These are phyloP conservation scores for Opisthograptis luteolata DNA, from an alignment of 2,888 invertebrate species.

Conservation along the genomic window DNA sequence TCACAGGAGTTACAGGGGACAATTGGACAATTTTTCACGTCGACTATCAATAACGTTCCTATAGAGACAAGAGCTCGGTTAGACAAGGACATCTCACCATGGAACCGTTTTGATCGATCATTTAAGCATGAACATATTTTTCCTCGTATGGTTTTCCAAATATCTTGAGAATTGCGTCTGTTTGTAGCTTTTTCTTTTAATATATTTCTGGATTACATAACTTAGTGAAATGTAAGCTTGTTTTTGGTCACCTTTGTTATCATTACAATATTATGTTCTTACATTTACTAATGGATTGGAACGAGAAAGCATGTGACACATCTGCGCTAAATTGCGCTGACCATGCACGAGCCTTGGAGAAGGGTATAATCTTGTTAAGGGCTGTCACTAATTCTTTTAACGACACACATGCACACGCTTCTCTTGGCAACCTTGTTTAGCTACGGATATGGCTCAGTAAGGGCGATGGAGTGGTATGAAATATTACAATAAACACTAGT, in stretches of 20 bases:
- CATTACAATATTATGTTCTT: no score
- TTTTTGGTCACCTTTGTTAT: no score
- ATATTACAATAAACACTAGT: no score
- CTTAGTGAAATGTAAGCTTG: no score
- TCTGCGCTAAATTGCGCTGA: not conserved
- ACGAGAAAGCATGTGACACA: not conserved
- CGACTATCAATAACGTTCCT: slow-evolving; percentile 12
- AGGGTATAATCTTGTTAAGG: slow-evolving; percentile 61
- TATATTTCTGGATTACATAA: no score
- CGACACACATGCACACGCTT: slow-evolving; percentile 30
- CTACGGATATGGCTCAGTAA: slow-evolving; percentile 20
- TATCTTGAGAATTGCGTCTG: no score
- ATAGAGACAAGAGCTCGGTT: not conserved
- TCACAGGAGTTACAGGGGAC: slow-evolving; percentile 1
- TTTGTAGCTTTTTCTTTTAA: no score
- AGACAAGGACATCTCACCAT: slow-evolving; percentile 9
- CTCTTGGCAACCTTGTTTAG: slow-evolving; percentile 49
- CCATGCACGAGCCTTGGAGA: slow-evolving; percentile 41
- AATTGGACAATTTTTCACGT: slow-evolving; percentile 19
- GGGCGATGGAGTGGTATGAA: not conserved
- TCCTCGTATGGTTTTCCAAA: slow-evolving; percentile 1
- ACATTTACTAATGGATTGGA: not conserved
- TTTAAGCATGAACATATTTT: slow-evolving; percentile 3
- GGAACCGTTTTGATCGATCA: slow-evolving; percentile 10
- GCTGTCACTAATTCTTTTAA: slow-evolving; percentile 60